A percentile compares a stretch with the other conserved stretches of the same genome.
These are phyloP conservation scores for Labroides dimidiatus DNA, from an alignment of 2,797 vertebrate genomes.

Conservation along the genomic window DNA sequence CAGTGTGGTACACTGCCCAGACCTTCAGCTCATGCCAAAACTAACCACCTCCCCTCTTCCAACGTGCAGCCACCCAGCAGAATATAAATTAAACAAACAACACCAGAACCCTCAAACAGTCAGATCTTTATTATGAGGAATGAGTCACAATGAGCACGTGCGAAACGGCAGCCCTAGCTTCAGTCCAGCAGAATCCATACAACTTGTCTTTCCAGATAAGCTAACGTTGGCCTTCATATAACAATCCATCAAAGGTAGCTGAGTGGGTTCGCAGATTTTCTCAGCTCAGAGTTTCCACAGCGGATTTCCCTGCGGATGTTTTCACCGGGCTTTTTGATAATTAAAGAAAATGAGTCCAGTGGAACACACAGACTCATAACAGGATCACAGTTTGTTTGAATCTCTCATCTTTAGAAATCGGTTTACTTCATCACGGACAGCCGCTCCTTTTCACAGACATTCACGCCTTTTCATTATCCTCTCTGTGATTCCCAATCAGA, in stretches of 20 bases:
- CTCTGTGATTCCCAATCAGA: not conserved
- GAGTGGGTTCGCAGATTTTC: not conserved
- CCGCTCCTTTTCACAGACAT: not conserved
- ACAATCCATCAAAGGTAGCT: not conserved
- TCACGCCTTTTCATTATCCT: conserved; percentile 4
- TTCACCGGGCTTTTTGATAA: not conserved
- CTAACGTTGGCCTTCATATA: conserved; percentile 4
- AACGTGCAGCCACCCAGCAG: conserved; percentile 25
- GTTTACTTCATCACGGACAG: not conserved
- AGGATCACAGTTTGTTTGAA: not conserved
- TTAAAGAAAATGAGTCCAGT: not conserved
- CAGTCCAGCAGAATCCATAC: not conserved
- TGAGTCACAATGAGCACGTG: conserved; percentile 27
- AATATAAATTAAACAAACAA: conserved; percentile 44
- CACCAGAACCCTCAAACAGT: conserved; percentile 14
- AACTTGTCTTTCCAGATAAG: not conserved
- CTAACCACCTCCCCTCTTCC: conserved; percentile 26
- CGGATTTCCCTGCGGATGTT: not conserved
- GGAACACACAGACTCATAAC: conserved; percentile 4
- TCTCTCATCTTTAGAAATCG: not conserved
- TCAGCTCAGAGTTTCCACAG: conserved; percentile 24
- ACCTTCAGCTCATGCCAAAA: conserved; percentile 45
- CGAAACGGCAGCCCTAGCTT: not conserved
- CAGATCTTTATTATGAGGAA: conserved; percentile 32
- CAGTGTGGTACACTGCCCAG: conserved; percentile 23